Evolutionary conservation across 2,888 invertebrate genomes (phyloP).

Genomic region (Blomia tropicalis): DNA sequence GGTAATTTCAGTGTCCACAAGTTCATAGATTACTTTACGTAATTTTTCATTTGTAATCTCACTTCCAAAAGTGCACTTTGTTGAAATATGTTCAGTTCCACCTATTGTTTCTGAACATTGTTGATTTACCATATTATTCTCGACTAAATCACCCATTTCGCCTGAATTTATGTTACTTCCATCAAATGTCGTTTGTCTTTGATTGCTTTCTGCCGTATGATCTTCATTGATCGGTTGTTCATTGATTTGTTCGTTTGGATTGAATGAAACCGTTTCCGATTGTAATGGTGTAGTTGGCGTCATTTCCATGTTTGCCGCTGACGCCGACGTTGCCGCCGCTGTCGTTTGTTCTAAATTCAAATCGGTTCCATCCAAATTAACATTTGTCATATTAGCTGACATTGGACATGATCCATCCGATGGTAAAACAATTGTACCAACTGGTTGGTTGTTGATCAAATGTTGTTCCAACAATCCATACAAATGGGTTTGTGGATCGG

Average conservation of each 20-base stretch:
- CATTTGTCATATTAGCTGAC: background rate
- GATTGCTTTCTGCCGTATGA: too few species aligned
- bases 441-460: background rate
- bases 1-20: slow-evolving; percentile 86
- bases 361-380: background rate
- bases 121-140: background rate
- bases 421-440: background rate
- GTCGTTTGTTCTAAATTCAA: slow-evolving; percentile 33
- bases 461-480: slow-evolving; percentile 14
- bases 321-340: background rate
- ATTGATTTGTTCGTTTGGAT: background rate
- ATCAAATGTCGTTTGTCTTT: too few species aligned
- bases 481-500: slow-evolving; percentile 1
- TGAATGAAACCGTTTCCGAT: background rate
- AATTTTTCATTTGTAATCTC: slow-evolving; percentile 44
- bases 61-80: background rate
- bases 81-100: background rate
- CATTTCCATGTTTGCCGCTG: background rate
- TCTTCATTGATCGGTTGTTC: background rate
- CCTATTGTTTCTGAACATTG: slow-evolving; percentile 33
- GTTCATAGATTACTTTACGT: slow-evolving; percentile 80
- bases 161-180: background rate
- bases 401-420: background rate
- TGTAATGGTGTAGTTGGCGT: background rate
- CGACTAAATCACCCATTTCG: background rate